Conservation (phyloP, 2,888 invertebrate species). For the Apomyelois bistriatella region DNA sequence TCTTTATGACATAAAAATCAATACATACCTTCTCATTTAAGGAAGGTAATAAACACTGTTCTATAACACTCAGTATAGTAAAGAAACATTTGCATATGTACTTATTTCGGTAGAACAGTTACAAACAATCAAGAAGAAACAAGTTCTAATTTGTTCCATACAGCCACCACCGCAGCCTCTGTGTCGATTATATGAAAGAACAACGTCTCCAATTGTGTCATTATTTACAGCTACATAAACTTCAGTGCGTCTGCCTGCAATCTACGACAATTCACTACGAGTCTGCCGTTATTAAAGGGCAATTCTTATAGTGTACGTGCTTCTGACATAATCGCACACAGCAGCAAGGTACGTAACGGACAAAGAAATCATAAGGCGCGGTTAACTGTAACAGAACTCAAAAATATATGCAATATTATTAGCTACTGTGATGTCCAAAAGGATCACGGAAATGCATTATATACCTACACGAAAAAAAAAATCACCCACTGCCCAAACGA, state of each 20-base stretch:
- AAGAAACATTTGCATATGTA: too few species aligned
- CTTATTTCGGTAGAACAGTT: too few species aligned
- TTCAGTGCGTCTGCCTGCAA: slow-evolving; percentile 65
- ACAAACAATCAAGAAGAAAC: too few species aligned
- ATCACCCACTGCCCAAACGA: slow-evolving; percentile 34
- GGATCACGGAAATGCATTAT: slow-evolving; percentile 30
- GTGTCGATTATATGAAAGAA: slow-evolving; percentile 50
- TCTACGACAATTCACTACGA: slow-evolving; percentile 67
- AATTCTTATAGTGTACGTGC: slow-evolving; percentile 68
- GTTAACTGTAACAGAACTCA: slow-evolving; percentile 36
- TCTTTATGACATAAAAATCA: too few species aligned
- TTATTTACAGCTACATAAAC: slow-evolving; percentile 72
- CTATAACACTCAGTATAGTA: too few species aligned
- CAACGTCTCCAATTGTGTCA: slow-evolving; percentile 61
- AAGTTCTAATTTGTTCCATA: not conserved
- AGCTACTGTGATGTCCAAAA: slow-evolving; percentile 19
- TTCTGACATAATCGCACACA: slow-evolving; percentile 62
- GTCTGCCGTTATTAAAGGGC: slow-evolving; percentile 72
- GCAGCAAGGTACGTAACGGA: slow-evolving; percentile 40
- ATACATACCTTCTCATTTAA: too few species aligned
- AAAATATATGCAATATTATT: slow-evolving; percentile 14
- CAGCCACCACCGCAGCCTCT: slow-evolving; percentile 25
- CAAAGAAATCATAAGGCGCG: slow-evolving; percentile 37
- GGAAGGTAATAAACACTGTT: too few species aligned
- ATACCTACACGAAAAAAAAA: slow-evolving; percentile 32